These are phyloP conservation scores for Vireo altiloquus DNA, from an alignment of 2,113 vertebrate genomes.

Conservation along the genomic window DNA sequence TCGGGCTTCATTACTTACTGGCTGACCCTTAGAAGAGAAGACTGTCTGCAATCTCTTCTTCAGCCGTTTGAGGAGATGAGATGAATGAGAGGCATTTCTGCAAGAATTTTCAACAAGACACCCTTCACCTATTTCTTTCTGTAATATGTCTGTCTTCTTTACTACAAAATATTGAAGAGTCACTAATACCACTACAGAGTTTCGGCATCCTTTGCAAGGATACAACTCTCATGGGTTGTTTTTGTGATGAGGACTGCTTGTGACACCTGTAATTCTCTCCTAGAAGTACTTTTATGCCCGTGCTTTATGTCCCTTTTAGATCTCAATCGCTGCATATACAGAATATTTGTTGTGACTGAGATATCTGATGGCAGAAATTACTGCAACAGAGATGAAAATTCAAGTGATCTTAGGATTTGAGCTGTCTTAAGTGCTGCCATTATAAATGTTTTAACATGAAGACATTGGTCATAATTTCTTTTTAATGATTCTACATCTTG, in stretches of 20 bases:
- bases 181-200: neutral
- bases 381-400: neutral
- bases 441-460: neutral
- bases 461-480: neutral
- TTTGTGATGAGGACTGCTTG: neutral
- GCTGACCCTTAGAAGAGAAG: neutral
- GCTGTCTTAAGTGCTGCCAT: neutral
- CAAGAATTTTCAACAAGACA: neutral
- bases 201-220: neutral
- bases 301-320: neutral
- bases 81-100: neutral
- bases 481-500: neutral
- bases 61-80: neutral
- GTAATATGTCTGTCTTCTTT: neutral
- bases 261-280: neutral
- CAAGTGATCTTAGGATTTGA: neutral
- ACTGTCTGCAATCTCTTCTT: neutral
- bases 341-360: neutral
- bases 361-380: neutral
- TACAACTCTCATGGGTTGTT: fast-evolving
- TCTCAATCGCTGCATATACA: neutral
- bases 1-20: neutral
- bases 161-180: neutral
- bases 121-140: neutral
- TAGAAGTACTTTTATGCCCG: neutral